Base-by-base conservation (phyloP, 2,888 invertebrate species). In the Morinoia aosen region DNA sequence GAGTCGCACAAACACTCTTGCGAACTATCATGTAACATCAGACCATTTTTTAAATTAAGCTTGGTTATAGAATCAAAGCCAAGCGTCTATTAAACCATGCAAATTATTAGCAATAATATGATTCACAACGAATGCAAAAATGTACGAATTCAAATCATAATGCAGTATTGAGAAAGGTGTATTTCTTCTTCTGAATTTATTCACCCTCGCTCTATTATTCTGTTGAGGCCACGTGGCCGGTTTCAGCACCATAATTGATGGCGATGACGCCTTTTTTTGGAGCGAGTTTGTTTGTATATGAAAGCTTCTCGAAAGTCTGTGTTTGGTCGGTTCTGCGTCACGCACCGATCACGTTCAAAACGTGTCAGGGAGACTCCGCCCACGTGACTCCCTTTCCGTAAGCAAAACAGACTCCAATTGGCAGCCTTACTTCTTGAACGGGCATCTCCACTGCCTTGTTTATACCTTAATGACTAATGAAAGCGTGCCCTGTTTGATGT, bases 291-390 rank as follows among this genome's bases (percentile, higher is more conserved):
- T 93, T 93, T 93, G 48, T 93, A 57, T 93, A 48, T 57, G 57
- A 11, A 57, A 33, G 93, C 93, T 57, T 19, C 56, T n/a, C n/a
- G n/a, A 57, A 14, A 57, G 93, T n/a, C 93, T 56, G 93, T 57
- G 93, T 93, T 93, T 93, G 93, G 93, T 93, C 93, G 93, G 93
- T 57, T 93, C n/a, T 39, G 58, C 93, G 93, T 93, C 93, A 57
- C 93, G 93, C n/a, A 48, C 16, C 93, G 93, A 93, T 57, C 93
- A 93, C 48, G 93, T 93, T 93, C 48, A 93, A 93, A 93, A 93
- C 93, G 93, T 57, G 93, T 93, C 93, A 93, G 93, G 11, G n/a
- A 93, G 11, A 93, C 93, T 48, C 56, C 93, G 93, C 93, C 93
- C 93, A 57, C 93, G 93, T 57, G 93, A 93, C 93, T 93, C 93